A percentile compares a stretch with the other conserved stretches of the same genome.
Evolutionary conservation across 2,888 invertebrate species (phyloP).

Genomic region (Drosophila lacicola): DNA sequence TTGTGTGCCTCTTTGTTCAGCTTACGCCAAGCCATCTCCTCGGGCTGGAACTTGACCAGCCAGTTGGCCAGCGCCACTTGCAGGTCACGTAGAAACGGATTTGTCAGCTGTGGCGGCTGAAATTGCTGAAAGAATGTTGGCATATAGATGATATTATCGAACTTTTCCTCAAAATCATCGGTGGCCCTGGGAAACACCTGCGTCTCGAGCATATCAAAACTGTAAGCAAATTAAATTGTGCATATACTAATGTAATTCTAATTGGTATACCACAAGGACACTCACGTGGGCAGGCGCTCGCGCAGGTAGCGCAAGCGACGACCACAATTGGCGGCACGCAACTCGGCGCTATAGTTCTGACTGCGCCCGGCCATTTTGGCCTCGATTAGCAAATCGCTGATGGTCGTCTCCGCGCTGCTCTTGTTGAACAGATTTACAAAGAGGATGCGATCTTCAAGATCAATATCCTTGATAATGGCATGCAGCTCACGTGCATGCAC

Average conservation of each 20-base stretch:
- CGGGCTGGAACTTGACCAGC: constrained; percentile 20
- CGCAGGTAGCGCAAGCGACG: constrained; percentile 44
- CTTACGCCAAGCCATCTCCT: constrained; percentile 15
- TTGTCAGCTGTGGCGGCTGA: constrained; percentile 2
- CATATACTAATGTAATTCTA: not conserved
- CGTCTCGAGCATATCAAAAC: constrained; percentile 52
- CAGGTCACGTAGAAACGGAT: constrained; percentile 8
- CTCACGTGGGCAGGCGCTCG: constrained; percentile 35
- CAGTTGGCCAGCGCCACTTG: constrained; percentile 32
- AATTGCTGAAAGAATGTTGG: constrained; percentile 15
- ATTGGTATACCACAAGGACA: not conserved
- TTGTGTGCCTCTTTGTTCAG: not conserved
- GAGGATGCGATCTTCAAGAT: not conserved
- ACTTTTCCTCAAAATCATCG: constrained; percentile 27
- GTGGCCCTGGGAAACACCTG: constrained; percentile 8
- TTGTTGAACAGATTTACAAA: constrained; percentile 14
- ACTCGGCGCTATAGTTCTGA: constrained; percentile 1
- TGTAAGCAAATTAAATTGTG: not conserved
- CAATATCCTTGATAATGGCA: constrained; percentile 35
- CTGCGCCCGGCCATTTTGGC: constrained; percentile 28
- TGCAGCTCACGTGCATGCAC: not conserved
- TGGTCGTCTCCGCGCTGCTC: not conserved
- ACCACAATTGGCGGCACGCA: constrained; percentile 14
- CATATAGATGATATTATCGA: constrained; percentile 39
- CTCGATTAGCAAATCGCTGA: constrained; percentile 18